Evolutionary conservation across 2,888 invertebrate genomes (phyloP), one percentile per base, ranked within the genome.

Genomic region (Stenurella melanura): DNA sequence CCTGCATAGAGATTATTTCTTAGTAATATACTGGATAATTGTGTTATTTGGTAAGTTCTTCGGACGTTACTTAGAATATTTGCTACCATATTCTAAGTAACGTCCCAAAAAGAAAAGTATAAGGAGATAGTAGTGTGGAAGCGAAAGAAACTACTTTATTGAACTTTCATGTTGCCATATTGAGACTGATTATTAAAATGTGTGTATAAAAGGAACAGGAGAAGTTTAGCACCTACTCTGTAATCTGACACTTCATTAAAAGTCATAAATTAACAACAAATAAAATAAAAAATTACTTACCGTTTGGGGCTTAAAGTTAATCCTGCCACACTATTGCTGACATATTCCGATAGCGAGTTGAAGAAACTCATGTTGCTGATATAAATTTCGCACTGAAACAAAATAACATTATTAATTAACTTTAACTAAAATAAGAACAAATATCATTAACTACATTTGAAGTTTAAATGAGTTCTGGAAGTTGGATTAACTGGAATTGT

Each of bases 301-400:
- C 90, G 85, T 86, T 90, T 90, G 74, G 96, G 94, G 82, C 95
- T 94, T 78, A 96, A 90, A 79, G 93, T 94, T 84, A 96, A 90
- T 85, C 94, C 95, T 66, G 96, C 95, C 83, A 96, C 96, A 88
- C 96, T 95, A 90, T 95, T 96, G 86, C 94, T 95, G 88, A 96
- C 96, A 89, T 95, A 95, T 90, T 96, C 96, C 86, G 96, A 95
- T 85, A 96, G 90, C 57, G 96, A 95, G 89, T 94, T 94, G 89
- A 96, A 93, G 91, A 96, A 96, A 92, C 96, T 96, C 96, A 96
- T 96, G 79, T 83, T 87, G 81, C 34, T 50, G 74, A 30, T 42
- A 17, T 42, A 54, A 18, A 60, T 58, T 64, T 61, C 30, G 21
- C 61, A 63, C 72, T 72, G 72, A 54, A 72, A 72, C 72, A 72